phyloP scores from a whole-genome alignment of 2,113 vertebrate species.

The Alligator mississippiensis region DNA sequence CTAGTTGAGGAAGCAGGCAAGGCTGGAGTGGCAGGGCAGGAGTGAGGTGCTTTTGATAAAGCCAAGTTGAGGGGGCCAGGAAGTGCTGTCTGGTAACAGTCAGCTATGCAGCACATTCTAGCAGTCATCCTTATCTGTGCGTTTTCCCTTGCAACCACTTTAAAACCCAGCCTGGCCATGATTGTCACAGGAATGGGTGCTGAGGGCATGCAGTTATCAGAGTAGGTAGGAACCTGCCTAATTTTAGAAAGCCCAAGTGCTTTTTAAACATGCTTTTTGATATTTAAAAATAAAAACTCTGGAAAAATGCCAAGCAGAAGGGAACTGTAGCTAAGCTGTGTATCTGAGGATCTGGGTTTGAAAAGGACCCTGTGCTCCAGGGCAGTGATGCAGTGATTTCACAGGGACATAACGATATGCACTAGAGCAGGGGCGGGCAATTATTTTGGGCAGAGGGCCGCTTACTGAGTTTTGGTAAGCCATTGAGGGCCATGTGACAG shows the following conservation, averaged over 20 bases:
- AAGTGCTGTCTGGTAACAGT: not conserved
- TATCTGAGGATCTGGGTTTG: not conserved
- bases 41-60: not conserved
- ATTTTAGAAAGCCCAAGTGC: not conserved
- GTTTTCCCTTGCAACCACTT: not conserved
- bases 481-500: too few species aligned
- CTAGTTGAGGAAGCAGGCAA: not conserved
- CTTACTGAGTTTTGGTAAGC: too few species aligned
- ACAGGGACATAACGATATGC: not conserved
- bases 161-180: not conserved
- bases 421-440: too few species aligned
- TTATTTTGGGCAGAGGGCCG: too few species aligned
- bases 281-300: not conserved
- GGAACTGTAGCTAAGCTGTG: too few species aligned
- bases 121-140: not conserved
- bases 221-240: not conserved
- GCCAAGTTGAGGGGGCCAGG: not conserved
- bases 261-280: too few species aligned
- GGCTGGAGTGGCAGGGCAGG: not conserved
- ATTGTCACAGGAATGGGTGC: not conserved
- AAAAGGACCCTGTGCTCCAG: rapidly evolving
- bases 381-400: not conserved
- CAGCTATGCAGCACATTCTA: not conserved
- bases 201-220: not conserved
- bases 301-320: not conserved